These are phyloP conservation scores for Smutsia temminckii DNA, from an alignment of 2,797 vertebrate species.

Conservation along the genomic window DNA sequence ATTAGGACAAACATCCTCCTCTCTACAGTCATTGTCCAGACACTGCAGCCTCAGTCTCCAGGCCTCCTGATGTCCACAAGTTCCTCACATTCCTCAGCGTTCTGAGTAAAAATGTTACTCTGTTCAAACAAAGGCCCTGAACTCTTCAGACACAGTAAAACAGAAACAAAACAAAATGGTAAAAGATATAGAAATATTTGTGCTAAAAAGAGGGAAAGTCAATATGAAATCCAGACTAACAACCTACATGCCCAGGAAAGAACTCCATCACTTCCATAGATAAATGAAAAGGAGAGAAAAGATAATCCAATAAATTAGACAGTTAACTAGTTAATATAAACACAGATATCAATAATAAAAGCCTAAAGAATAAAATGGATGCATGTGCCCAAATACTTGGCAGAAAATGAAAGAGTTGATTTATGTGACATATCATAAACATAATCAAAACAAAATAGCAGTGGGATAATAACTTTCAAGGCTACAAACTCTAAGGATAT, in stretches of 20 bases:
- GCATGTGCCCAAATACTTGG: not conserved
- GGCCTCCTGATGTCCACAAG: not conserved
- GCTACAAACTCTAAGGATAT: not conserved
- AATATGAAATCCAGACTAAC: not conserved
- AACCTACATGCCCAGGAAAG: not conserved
- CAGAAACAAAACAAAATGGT: constrained; percentile 9
- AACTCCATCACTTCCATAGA: not conserved
- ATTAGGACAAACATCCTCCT: not conserved
- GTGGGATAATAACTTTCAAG: not conserved
- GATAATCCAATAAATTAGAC: not conserved
- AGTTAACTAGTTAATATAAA: not conserved
- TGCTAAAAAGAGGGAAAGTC: not conserved
- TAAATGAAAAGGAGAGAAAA: not conserved
- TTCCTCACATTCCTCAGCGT: not conserved
- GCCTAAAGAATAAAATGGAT: not conserved
- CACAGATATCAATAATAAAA: not conserved
- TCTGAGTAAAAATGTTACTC: not conserved
- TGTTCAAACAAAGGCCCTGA: not conserved
- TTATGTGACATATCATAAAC: not conserved
- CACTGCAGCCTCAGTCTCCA: not conserved
- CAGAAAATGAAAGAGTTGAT: not conserved
- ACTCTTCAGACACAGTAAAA: not conserved
- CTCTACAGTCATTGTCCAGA: not conserved
- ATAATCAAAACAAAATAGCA: not conserved
- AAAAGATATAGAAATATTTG: not conserved